Base-by-base conservation (phyloP, 2,113 vertebrate genomes). In the Edolisoma coerulescens region DNA sequence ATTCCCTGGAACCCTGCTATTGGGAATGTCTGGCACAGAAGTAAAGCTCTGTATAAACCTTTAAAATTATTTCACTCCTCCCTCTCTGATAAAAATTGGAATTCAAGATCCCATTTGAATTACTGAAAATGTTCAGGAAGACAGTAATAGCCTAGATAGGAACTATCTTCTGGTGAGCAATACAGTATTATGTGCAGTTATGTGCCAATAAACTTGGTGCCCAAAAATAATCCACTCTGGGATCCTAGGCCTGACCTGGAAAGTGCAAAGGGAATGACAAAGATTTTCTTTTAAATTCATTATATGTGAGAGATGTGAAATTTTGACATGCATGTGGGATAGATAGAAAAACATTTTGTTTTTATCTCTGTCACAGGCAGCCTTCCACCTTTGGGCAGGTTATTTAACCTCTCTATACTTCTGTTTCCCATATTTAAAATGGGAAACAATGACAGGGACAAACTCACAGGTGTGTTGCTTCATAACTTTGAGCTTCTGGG, bases 401-500 rank as follows among this genome's bases (percentile, higher is more conserved):
- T 86, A 50, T 84, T 97, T 94, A 86, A 81, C 47, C 68, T 83
- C 44, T 52, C 35, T 14, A 13, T 78, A 78, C 39, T 89, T 67
- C 68, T 45, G 3, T 81, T 92, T 93, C 26, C 47, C 9, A 13
- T 76, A 70, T 74, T 93, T 86, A 71, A 93, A 94, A 75, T 81
- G 42, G 18, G 33, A 87, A 95, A 70, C 94, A 86, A 93, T 84
- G 42, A 59, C 44, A 89, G 35, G 60, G 50, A 70, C 74, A 91
- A 89, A 89, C 76, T 95, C 57, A 50, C 24, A 88, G 75, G 45
- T 3, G 0, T 95, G 67, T 81, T 88, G 63, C 45, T 89, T 90
- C 35, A 7, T 87, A 92, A 50, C 89, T 94, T 95, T 96, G 86
- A 94, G 85, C 56, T 63, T 91, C 73, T 53, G 33, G 54, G 76